Conservation (phyloP, 1,140 invertebrate species). For the Drosophila busckii region DNA sequence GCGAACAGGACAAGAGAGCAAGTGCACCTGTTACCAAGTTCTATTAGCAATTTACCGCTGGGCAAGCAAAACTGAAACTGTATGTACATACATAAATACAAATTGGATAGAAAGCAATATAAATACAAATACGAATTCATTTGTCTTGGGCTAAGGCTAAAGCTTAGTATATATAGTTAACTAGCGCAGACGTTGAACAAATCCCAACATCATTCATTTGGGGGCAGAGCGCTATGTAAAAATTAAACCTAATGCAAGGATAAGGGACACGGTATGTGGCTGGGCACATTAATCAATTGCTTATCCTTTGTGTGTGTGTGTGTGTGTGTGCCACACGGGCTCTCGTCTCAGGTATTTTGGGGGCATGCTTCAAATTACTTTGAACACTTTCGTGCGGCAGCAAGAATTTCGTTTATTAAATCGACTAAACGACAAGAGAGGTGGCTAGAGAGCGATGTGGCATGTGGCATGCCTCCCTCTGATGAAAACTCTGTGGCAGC, state of each 20-base stretch:
- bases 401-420: constrained; percentile 75
- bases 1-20: constrained; percentile 21
- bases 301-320: constrained; percentile 43
- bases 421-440: constrained; percentile 59
- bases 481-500: constrained; percentile 59
- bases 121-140: constrained; percentile 41
- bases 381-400: constrained; percentile 56
- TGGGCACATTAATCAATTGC: constrained; percentile 74
- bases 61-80: too few species aligned
- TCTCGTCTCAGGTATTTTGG: constrained; percentile 63
- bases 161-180: too few species aligned
- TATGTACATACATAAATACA: constrained; percentile 56
- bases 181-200: constrained; percentile 28
- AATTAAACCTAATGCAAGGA: constrained; percentile 76
- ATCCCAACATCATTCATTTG: constrained; percentile 61
- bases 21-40: constrained; percentile 61
- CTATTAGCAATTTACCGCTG: constrained; percentile 41
- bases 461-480: constrained; percentile 37
- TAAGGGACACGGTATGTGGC: too few species aligned
- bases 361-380: constrained; percentile 74
- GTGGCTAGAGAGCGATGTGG: constrained; percentile 23
- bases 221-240: constrained; percentile 40
- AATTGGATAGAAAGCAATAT: constrained; percentile 32
- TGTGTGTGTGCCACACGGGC: constrained; percentile 1
- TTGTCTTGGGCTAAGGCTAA: constrained; percentile 24